Evolutionary conservation across 2,888 invertebrate species (phyloP).

Genomic region (Pterostichus madidus): DNA sequence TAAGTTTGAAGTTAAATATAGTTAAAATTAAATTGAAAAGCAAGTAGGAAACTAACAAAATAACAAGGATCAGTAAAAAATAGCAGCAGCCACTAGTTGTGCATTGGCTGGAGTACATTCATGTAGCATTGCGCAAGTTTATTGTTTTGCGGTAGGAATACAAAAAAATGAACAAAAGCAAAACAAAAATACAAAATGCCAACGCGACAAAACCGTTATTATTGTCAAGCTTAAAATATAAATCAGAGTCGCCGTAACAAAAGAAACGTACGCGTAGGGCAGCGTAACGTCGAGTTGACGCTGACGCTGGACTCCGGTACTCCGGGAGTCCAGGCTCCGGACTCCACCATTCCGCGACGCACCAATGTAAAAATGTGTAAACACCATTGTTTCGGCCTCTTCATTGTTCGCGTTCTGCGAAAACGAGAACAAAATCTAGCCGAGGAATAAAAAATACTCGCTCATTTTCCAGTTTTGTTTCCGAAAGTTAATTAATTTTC

Average conservation of each 20-base stretch:
- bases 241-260: slow-evolving; percentile 55
- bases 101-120: slow-evolving; percentile 33
- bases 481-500: slow-evolving; percentile 62
- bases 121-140: slow-evolving; percentile 24
- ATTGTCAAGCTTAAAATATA: slow-evolving; percentile 62
- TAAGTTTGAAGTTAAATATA: neutral
- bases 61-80: slow-evolving; percentile 15
- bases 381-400: slow-evolving; percentile 61
- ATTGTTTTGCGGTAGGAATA: slow-evolving; percentile 52
- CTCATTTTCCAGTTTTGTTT: slow-evolving; percentile 60
- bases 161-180: slow-evolving; percentile 52
- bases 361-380: slow-evolving; percentile 62
- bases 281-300: neutral
- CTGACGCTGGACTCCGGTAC: slow-evolving; percentile 4
- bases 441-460: slow-evolving; percentile 52
- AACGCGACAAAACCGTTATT: slow-evolving; percentile 62
- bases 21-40: too few relatives aligned
- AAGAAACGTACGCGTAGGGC: slow-evolving; percentile 56
- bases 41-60: slow-evolving; percentile 16
- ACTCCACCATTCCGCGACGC: slow-evolving; percentile 2
- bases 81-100: slow-evolving; percentile 4
- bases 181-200: slow-evolving; percentile 58
- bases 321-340: neutral
- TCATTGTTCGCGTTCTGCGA: slow-evolving; percentile 56
- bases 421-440: slow-evolving; percentile 39